phyloP scores from a whole-genome alignment of 1,140 invertebrate species.

The Drosophila pruinosa region DNA sequence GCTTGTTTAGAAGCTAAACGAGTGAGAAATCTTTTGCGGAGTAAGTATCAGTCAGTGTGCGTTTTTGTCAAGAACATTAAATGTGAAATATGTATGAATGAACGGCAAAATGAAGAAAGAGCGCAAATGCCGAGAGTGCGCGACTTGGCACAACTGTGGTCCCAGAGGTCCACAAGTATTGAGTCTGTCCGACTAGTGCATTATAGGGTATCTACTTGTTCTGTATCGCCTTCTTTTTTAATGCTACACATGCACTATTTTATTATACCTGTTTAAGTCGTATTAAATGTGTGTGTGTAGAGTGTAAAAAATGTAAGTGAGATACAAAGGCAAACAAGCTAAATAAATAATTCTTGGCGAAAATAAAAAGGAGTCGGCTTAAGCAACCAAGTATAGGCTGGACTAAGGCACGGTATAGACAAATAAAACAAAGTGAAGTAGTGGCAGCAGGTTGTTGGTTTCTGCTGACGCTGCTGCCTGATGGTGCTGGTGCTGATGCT shows the following conservation, averaged over 20 bases:
- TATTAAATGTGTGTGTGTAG: too few species aligned
- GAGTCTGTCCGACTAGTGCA: background rate
- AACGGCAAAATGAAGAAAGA: too few species aligned
- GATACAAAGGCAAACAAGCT: slow-evolving; percentile 3
- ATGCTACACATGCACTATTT: background rate
- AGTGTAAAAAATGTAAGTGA: slow-evolving; percentile 1
- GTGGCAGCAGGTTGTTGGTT: background rate
- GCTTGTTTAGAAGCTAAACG: too few species aligned
- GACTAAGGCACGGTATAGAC: background rate
- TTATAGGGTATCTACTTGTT: background rate
- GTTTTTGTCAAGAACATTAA: too few species aligned
- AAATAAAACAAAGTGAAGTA: background rate
- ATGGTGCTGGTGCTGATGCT: background rate
- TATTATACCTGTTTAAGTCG: background rate
- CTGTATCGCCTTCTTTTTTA: background rate
- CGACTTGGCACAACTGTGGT: too few species aligned
- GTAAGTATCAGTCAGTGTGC: too few species aligned
- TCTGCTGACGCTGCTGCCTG: background rate
- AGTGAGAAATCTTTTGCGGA: too few species aligned
- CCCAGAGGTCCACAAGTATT: too few species aligned
- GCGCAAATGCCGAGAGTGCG: too few species aligned
- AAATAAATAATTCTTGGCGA: slow-evolving; percentile 10
- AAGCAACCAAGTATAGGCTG: background rate
- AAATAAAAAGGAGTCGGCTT: slow-evolving; percentile 7
- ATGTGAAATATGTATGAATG: too few species aligned